Evolutionary conservation across 2,113 vertebrate genomes (phyloP).

Genomic region (Gymnorhina tibicen): DNA sequence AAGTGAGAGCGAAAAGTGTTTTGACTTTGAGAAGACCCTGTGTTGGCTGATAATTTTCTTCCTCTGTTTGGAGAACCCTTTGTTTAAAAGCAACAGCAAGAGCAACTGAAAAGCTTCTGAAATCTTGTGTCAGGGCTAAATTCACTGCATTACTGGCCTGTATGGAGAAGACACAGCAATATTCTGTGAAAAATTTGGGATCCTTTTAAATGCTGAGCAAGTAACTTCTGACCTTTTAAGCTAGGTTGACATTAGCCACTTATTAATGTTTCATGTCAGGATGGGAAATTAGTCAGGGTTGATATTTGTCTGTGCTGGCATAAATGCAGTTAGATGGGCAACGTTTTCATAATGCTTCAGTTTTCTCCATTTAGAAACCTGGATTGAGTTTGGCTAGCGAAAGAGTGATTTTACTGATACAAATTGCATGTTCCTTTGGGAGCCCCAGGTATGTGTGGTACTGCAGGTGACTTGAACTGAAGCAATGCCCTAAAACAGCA

Average conservation of each 20-base stretch:
- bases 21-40: not conserved
- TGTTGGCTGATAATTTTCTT: not conserved
- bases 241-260: not conserved
- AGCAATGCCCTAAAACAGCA: not conserved
- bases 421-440: not conserved
- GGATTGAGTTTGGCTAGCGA: not conserved
- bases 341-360: not conserved
- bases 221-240: not conserved
- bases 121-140: not conserved
- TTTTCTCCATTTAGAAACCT: not conserved
- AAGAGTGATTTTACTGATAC: not conserved
- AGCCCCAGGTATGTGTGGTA: not conserved
- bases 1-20: not conserved
- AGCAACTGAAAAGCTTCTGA: not conserved
- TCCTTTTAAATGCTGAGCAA: not conserved
- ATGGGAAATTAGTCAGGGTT: not conserved
- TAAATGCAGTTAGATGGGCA: not conserved
- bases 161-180: not conserved
- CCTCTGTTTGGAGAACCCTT: not conserved
- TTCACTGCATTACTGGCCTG: not conserved
- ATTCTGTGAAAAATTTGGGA: not conserved
- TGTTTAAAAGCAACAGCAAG: not conserved
- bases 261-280: not conserved
- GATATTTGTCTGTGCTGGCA: not conserved
- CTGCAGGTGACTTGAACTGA: not conserved